These are phyloP conservation scores for Platycercus adscitus DNA, from an alignment of 2,113 vertebrate species.

Conservation along the genomic window DNA sequence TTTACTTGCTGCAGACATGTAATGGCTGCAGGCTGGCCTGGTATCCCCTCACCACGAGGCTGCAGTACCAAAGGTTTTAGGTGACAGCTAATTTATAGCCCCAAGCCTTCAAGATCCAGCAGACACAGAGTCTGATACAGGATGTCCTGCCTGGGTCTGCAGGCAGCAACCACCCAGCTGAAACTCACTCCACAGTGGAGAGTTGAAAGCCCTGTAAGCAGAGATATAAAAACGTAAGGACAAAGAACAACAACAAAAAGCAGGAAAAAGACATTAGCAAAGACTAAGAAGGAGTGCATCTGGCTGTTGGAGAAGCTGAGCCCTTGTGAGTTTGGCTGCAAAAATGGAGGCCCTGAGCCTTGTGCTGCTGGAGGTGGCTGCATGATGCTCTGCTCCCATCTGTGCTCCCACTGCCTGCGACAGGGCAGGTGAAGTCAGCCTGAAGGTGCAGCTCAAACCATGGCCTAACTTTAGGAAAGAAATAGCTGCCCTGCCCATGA, in stretches of 20 bases:
- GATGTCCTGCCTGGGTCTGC: not conserved
- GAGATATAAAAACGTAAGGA: not conserved
- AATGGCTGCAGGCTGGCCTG: not conserved
- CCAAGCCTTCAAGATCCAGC: not conserved
- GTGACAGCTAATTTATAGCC: not conserved
- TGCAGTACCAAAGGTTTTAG: not conserved
- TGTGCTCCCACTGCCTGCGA: accelerated
- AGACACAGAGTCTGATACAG: not conserved
- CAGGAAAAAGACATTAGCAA: not conserved
- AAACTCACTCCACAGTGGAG: not conserved
- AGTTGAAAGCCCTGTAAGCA: not conserved
- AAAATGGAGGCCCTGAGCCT: not conserved
- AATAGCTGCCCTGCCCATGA: accelerated
- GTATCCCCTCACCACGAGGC: not conserved
- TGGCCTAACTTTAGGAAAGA: not conserved
- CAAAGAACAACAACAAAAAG: not conserved
- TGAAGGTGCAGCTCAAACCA: not conserved
- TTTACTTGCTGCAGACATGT: not conserved
- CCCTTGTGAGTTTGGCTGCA: not conserved
- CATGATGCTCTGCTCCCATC: accelerated
- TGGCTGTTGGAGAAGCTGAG: not conserved
- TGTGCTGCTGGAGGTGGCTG: not conserved
- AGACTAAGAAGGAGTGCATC: not conserved
- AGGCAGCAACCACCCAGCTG: not conserved
- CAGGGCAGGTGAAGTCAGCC: not conserved